Evolutionary conservation across 92 coral and sea anemone species (phyloP).

Genomic region (Epizoanthus rinbou): DNA sequence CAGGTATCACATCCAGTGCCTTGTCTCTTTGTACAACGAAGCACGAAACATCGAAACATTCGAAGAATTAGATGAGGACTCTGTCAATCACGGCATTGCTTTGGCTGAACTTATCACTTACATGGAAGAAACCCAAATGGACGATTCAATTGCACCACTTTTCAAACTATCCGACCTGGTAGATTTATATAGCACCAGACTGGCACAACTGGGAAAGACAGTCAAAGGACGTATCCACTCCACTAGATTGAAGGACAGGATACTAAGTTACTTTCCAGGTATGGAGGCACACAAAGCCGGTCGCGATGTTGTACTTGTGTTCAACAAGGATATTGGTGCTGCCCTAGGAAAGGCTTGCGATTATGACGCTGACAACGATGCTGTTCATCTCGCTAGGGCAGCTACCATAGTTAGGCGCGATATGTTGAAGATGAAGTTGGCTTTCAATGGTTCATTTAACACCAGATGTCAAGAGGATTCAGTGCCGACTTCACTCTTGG

Average conservation of each 20-base stretch:
- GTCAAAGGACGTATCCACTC: constrained; percentile 28
- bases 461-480: constrained; percentile 32
- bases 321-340: constrained; percentile 36
- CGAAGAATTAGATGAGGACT: constrained; percentile 25
- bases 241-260: constrained; percentile 41
- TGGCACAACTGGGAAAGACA: constrained; percentile 17
- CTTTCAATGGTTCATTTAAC: constrained; percentile 12
- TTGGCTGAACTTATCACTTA: constrained; percentile 43
- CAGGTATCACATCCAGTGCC: constrained; percentile 38
- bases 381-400: constrained; percentile 39
- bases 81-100: constrained; percentile 45
- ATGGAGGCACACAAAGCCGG: constrained; percentile 39
- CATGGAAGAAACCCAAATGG: constrained; percentile 30
- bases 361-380: constrained; percentile 22
- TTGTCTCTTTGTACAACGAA: constrained; percentile 47
- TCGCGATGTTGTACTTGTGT: constrained; percentile 30
- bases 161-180: constrained; percentile 44
- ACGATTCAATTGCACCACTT: constrained; percentile 33
- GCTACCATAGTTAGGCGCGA: constrained; percentile 32
- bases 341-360: constrained; percentile 24
- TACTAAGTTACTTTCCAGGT: constrained; percentile 41
- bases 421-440: constrained; percentile 24
- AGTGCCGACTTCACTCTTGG: constrained; percentile 38
- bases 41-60: constrained; percentile 22
- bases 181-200: constrained; percentile 13